Percentiles rank a stretch among this genome's conserved stretches.
Conservation (phyloP, 2,113 vertebrate genomes). For the Onychostoma macrolepis region DNA sequence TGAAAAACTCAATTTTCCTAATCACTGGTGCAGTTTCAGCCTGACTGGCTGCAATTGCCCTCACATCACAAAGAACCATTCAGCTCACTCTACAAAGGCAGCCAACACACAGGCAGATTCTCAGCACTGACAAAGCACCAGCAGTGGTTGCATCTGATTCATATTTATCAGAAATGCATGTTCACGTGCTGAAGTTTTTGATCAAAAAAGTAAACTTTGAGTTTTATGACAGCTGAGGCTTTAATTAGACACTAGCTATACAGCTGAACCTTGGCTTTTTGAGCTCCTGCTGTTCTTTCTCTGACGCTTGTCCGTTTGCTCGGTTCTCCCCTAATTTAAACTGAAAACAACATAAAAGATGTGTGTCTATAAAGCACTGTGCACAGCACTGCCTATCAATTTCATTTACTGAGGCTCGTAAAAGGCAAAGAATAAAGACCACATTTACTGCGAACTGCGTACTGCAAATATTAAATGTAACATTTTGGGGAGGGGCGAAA, state of each 20-base stretch:
- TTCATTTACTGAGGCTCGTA: conserved; percentile 44
- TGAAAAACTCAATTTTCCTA: conserved; percentile 63
- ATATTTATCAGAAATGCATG: conserved; percentile 43
- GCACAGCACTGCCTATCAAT: conserved; percentile 17
- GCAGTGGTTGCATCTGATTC: conserved; percentile 12
- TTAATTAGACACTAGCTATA: conserved; percentile 41
- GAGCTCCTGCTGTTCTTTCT: not conserved
- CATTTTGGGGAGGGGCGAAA: not conserved
- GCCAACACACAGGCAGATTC: conserved; percentile 23
- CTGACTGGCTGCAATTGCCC: conserved; percentile 45
- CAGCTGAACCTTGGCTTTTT: not conserved
- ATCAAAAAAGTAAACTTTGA: conserved; percentile 41
- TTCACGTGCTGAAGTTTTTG: conserved; percentile 25
- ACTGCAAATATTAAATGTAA: not conserved
- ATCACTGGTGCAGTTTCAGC: conserved; percentile 60
- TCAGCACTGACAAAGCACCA: conserved; percentile 16
- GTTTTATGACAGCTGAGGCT: conserved; percentile 45
- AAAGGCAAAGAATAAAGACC: conserved; percentile 29
- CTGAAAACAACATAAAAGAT: conserved; percentile 39
- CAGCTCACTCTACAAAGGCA: conserved; percentile 23
- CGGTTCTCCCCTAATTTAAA: conserved; percentile 10
- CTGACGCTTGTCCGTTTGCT: not conserved
- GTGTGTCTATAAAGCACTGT: conserved; percentile 25
- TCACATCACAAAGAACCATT: conserved; percentile 43
- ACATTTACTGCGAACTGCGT: not conserved